These are phyloP conservation scores for Petrolisthes manimaculis DNA, from an alignment of 2,888 invertebrate species.

Conservation along the genomic window DNA sequence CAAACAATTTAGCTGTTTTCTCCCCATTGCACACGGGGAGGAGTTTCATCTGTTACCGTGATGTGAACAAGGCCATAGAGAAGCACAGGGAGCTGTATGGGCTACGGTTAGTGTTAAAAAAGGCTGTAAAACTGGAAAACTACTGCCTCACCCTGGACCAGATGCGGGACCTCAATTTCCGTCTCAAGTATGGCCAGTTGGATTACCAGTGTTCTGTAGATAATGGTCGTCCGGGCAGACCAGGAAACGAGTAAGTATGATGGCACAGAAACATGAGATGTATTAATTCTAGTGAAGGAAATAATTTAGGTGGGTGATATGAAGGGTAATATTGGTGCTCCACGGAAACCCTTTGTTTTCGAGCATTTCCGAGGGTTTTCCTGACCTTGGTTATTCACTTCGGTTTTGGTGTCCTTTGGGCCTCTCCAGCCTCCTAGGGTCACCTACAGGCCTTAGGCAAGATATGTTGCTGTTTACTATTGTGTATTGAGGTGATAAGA, in stretches of 20 bases:
- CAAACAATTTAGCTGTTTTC: conserved; percentile 37
- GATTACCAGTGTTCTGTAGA: conserved; percentile 64
- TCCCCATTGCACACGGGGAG: conserved; percentile 60
- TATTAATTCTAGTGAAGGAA: not conserved
- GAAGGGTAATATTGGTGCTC: conserved; percentile 23
- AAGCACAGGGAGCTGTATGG: conserved; percentile 63
- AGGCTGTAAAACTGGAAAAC: conserved; percentile 62
- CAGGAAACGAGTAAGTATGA: conserved; percentile 63
- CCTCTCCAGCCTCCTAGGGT: not conserved
- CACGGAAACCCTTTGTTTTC: conserved; percentile 56
- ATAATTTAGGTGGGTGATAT: not conserved
- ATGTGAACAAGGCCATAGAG: conserved; percentile 64
- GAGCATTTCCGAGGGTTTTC: conserved; percentile 52
- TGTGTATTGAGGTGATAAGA: too few species aligned
- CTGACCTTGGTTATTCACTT: not conserved
- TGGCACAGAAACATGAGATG: not conserved
- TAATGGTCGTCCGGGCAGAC: conserved; percentile 63
- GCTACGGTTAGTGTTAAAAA: conserved; percentile 58
- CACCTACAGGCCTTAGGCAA: not conserved
- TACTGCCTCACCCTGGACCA: conserved; percentile 62
- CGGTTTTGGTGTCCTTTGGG: not conserved
- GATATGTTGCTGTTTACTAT: too few species aligned
- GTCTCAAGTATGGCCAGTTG: conserved; percentile 63
- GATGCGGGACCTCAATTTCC: conserved; percentile 59
- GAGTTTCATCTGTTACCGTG: conserved; percentile 62